Evolutionary conservation across 92 coral and sea anemone species (phyloP), one percentile per base, ranked within the genome.

Genomic region (Actinernus sp.): DNA sequence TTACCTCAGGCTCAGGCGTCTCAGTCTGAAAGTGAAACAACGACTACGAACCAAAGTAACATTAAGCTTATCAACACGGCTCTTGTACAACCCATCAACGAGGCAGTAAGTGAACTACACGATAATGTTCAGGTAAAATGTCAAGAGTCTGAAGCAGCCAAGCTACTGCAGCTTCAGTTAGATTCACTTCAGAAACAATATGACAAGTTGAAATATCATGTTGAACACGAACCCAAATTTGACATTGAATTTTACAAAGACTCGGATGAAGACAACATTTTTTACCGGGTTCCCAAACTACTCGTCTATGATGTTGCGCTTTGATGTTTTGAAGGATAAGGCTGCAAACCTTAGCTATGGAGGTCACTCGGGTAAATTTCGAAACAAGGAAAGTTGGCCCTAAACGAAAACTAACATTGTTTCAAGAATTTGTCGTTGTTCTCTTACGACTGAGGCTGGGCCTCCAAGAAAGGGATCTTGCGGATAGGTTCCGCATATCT

Each of bases 271-370:
- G 71, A 72, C 78, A 76, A 65, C n/a, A n/a, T 63, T 63, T 28
- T 63, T 13, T 82, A 64, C 58, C 8, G 68, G 70, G 20, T 62
- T 62, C 57, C 75, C 89, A 21, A 77, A 68, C 70, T 83, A 68
- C 60, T 65, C 65, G 31, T 66, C 89, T 55, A 45, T 83, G 31
- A 46, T 65, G 56, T 55, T 53, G 62, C 76, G 85, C 77, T 83
- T 83, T 59, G 89, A 83, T 58, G 50, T 83, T 32, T 40, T 83
- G 21, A 67, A 65, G 44, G 73, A 78, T 31, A 73, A 82, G 63
- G 77, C 88, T 58, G 73, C 53, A 62, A 57, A 79, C 56, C 51
- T 81, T 65, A 58, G 67, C 69, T 63, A 78, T 43, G 12, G 22
- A 0, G 13, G 12, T 23, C 14, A 22, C 8, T n/a, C 7, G 49